Evolutionary conservation across 2,113 vertebrate species (phyloP).

Genomic region (Cephalopterus ornatus): DNA sequence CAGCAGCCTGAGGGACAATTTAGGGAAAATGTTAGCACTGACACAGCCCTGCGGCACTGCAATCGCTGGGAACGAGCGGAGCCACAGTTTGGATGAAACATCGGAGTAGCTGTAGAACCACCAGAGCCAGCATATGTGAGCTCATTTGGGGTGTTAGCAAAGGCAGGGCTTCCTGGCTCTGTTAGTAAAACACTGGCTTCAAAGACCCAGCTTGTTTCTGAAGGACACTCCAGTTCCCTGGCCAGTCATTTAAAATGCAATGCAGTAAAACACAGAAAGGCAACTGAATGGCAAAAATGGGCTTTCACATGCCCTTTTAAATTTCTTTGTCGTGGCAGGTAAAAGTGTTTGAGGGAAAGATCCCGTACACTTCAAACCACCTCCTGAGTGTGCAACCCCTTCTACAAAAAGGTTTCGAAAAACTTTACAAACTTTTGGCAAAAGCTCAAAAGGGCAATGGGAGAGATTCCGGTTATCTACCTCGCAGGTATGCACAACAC

Average conservation of each 20-base stretch:
- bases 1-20: not conserved
- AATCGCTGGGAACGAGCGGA: rapidly evolving
- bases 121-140: not conserved
- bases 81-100: not conserved
- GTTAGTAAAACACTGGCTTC: not conserved
- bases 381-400: not conserved
- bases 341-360: not conserved
- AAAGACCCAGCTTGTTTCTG: not conserved
- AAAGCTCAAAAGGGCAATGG: not conserved
- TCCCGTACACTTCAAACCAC: not conserved
- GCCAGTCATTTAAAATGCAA: not conserved
- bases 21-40: not conserved
- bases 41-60: not conserved
- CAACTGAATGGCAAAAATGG: not conserved
- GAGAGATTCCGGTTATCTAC: not conserved
- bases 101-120: not conserved
- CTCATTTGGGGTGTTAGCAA: not conserved
- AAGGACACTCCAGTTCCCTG: not conserved
- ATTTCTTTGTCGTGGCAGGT: not conserved
- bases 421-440: not conserved
- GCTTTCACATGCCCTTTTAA: not conserved
- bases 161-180: not conserved
- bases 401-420: not conserved
- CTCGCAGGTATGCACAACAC: not conserved
- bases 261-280: not conserved